Evolutionary conservation across 2,888 invertebrate species (phyloP), one percentile per base, ranked within the genome.

Genomic region (Trichacis sp.): DNA sequence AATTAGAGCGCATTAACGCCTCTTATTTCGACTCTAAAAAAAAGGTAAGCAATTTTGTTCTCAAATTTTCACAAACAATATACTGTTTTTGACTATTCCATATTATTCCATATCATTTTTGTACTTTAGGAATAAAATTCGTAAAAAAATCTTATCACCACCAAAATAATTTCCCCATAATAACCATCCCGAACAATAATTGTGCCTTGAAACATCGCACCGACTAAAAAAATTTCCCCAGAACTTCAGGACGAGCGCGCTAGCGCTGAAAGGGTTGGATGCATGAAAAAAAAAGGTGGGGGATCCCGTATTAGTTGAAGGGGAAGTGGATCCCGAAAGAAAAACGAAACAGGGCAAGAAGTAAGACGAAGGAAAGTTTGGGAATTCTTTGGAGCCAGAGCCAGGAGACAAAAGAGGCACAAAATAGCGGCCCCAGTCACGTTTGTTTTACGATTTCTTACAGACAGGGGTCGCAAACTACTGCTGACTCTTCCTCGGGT

Each of bases 401-500:
- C 14, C 54, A 64, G 58, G 72, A n/a, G 72, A 70, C 73, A 73
- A 74, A 76, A 69, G 68, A 70, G 67, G 71, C 66, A 71, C 71
- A 75, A 77, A 78, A 80, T 77, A 76, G 75, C 72, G 69, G 74
- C 68, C 71, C 69, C 63, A 73, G 77, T 79, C 79, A 78, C 81
- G 82, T 81, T 81, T 81, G 80, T 81, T 80, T 82, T 81, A 64
- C 73, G 64, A 77, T 76, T 78, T 78, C 76, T 78, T 76, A 68
- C 73, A 38, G 66, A 55, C 48, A 61, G 48, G 46, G 51, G 51
- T 51, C 51, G 42, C 51, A 51, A 40, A 51, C 51, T 51, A 51
- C 30, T 15, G 20, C 40, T 24, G 51, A 51, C 51, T 51, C 62
- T 40, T 56, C 65, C 68, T 70, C 61, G 17, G 43, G 55, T 65